Conservation (phyloP, 2,797 vertebrate species). For the Chelonia mydas region DNA sequence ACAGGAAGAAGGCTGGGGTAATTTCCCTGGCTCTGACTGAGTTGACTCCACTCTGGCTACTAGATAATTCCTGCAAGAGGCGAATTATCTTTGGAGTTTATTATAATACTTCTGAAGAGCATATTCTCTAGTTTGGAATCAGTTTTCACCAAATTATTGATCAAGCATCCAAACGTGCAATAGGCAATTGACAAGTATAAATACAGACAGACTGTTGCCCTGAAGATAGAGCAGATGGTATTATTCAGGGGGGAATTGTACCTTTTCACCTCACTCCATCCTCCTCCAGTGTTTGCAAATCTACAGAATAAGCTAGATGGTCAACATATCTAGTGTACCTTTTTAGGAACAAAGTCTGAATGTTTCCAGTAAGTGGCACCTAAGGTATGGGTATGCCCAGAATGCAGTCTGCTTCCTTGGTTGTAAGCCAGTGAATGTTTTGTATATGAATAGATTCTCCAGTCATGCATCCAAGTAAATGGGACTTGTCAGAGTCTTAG, state of each 20-base stretch:
- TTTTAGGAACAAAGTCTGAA: constrained; percentile 12
- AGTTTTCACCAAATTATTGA: neutral
- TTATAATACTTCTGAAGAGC: neutral
- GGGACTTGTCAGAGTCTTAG: neutral
- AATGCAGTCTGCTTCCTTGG: neutral
- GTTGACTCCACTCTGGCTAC: neutral
- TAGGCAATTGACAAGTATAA: neutral
- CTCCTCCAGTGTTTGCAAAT: neutral
- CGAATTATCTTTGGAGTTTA: neutral
- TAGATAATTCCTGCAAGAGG: neutral
- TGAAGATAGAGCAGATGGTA: neutral
- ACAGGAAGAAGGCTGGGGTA: neutral
- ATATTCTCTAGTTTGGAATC: neutral
- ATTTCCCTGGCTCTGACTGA: neutral
- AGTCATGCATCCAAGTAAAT: neutral
- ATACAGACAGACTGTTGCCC: neutral
- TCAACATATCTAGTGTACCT: neutral
- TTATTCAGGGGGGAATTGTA: neutral
- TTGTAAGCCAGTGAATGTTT: neutral
- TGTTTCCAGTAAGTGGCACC: neutral
- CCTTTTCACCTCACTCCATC: neutral
- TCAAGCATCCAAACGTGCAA: neutral
- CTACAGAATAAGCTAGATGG: neutral
- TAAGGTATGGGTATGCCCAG: neutral
- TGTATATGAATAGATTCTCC: constrained; percentile 18